Evolutionary conservation across 2,113 vertebrate genomes (phyloP).

Genomic region (Vulpes ferrilata): DNA sequence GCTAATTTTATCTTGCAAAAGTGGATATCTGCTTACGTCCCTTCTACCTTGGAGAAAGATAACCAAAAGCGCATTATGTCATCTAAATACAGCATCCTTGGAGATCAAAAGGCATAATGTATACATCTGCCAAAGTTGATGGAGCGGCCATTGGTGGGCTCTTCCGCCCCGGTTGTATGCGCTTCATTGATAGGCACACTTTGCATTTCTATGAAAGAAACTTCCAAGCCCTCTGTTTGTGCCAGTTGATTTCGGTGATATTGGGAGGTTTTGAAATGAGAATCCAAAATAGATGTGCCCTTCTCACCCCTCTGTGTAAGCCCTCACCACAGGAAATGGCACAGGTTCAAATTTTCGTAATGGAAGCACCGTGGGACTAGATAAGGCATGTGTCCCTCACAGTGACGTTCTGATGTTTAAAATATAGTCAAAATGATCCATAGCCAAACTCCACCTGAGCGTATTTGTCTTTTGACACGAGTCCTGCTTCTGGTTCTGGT

Average conservation of each 20-base stretch:
- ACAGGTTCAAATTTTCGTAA: constrained; percentile 83
- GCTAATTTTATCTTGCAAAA: constrained; percentile 91
- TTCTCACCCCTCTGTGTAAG: constrained; percentile 85
- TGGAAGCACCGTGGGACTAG: constrained; percentile 86
- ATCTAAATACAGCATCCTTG: constrained; percentile 87
- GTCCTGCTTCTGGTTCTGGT: constrained; percentile 65
- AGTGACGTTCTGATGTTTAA: constrained; percentile 88
- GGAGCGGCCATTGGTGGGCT: constrained; percentile 87
- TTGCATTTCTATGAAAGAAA: constrained; percentile 83
- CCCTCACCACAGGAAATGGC: constrained; percentile 90
- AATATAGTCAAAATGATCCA: constrained; percentile 87
- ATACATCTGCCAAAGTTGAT: constrained; percentile 91
- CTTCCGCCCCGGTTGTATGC: constrained; percentile 87
- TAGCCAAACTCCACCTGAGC: constrained; percentile 85
- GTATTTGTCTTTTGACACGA: constrained; percentile 77
- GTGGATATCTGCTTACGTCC: constrained; percentile 86
- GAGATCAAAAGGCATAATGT: constrained; percentile 91
- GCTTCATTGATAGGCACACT: constrained; percentile 87
- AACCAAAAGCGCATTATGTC: constrained; percentile 87
- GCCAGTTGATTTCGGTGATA: constrained; percentile 87
- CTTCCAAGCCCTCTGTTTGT: constrained; percentile 84
- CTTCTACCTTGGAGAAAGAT: constrained; percentile 86
- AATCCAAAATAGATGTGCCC: constrained; percentile 89
- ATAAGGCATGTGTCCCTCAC: constrained; percentile 87
- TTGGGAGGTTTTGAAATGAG: constrained; percentile 84